Base-by-base conservation (phyloP, 2,113 vertebrate genomes). In the Neodontobutis hainanensis region DNA sequence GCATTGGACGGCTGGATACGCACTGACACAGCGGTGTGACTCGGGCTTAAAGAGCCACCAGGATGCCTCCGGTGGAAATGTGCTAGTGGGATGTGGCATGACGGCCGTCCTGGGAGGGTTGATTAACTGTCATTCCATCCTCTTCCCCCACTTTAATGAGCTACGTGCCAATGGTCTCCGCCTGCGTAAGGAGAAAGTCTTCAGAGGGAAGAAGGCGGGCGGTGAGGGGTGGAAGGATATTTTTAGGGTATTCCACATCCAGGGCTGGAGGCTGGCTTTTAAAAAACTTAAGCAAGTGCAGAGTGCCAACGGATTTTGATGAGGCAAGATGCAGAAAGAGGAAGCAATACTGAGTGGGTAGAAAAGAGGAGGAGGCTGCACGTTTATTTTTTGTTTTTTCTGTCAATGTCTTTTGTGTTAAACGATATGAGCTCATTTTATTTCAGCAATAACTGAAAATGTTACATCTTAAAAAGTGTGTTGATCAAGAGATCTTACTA, bases 91-190 rank as follows among this genome's bases (percentile, higher is more conserved):
- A 35, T 5, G 63, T 36, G 61, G 58, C 52, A n/a, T 70, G 65
- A 38, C 12, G 5, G 46, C 58, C 36, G 65, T 61, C 70, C 49
- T n/a, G 52, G 48, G 65, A 81, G 82, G 82, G 67, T 79, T 87
- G 78, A 88, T 87, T 89, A 89, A 85, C 84, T 78, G 75, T 85
- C 81, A 81, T 48, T 60, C 73, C 53, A 53, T 45, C 73, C 70
- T 44, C 51, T 51, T 10, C 67, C 59, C 63, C 9, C 35, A 5
- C 75, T 73, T 82, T 85, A 89, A 88, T 77, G 80, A 89, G 84
- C 81, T 75, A 63, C 55, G 56, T 77, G 77, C 68, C 81, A 70
- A 81, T 77, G 68, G 84, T 78, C 58, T 56, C 78, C 16, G 70
- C 66, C 78, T 72, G 64, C 59, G 44, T 16, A 68, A 48, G 44